Base-by-base conservation (phyloP, 2,888 invertebrate genomes). In the Colletes collaris region DNA sequence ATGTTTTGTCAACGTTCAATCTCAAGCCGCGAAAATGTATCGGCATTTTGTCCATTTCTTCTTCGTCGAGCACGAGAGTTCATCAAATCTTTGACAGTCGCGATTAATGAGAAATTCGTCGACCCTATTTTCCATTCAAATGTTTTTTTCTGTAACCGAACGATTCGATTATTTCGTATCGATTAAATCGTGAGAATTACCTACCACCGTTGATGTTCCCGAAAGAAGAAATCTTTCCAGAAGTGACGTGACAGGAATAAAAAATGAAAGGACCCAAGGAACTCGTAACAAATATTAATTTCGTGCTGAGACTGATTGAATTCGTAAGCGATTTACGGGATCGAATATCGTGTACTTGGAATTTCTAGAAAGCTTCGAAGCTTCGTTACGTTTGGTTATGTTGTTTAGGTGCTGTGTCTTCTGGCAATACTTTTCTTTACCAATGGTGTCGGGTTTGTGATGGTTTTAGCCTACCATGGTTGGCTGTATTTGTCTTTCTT, bases 31-130 rank as follows among this genome's bases (percentile, higher is more conserved):
- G 2, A 5, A 66, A 55, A 8, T 49, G 63, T 11, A 59, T 4
- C 8, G 56, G 44, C 59, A 70, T 2, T 10, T 71, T 72, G 13
- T 40, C 60, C 82, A 82, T 77, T 53, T 62, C 50, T 46, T 35
- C 1, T 13, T 10, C 6, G 3, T 5, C 13, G 16, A 63, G 46
- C 16, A 35, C 13, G 16, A 16, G 16, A 16, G 35, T 35, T 53
- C 1, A n/a, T 10, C 10, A 4, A 11, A 46, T 46, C 10, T 7
- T 46, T 46, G 44, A 46, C 8, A 46, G 7, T 8, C 44, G 10
- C 3, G 44, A 46, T 8, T 8, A 8, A 46, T 8, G 10, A 7
- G 10, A 46, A 11, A 19, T 55, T 49, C 19, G 0, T 2, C 8
- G 10, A 8, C 44, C 7, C 2, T 8, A 8, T 46, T 46, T 8